phyloP scores from a whole-genome alignment of 2,888 invertebrate species.

The Drosophila limbata region DNA sequence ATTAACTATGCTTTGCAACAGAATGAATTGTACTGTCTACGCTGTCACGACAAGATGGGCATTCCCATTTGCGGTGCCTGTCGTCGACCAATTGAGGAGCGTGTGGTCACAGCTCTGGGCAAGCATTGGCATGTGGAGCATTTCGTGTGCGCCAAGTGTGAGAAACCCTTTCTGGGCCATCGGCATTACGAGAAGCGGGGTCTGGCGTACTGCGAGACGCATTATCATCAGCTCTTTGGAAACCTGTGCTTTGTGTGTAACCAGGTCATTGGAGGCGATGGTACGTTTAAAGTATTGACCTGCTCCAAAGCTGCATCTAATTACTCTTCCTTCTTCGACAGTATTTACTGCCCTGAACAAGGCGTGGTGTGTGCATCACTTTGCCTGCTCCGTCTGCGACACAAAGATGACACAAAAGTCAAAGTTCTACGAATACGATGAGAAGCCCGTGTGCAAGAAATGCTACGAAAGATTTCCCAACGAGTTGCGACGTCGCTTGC shows the following conservation, averaged over 20 bases:
- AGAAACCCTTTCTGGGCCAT: slow-evolving; percentile 99
- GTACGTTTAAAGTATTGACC: slow-evolving; percentile 86
- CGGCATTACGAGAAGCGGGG: slow-evolving; percentile 99
- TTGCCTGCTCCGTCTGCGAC: slow-evolving; percentile 98
- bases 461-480: slow-evolving; percentile 98
- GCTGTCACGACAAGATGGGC: slow-evolving; percentile 99
- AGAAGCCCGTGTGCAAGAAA: slow-evolving; percentile 99
- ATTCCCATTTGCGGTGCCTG: slow-evolving; percentile 99
- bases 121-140: slow-evolving; percentile 99
- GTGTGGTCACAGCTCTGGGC: slow-evolving; percentile 98
- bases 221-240: slow-evolving; percentile 99
- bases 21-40: slow-evolving; percentile 98
- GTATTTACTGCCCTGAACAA: slow-evolving; percentile 99
- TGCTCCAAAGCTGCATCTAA: neutral
- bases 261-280: slow-evolving; percentile 98
- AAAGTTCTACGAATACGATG: slow-evolving; percentile 99
- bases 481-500: slow-evolving; percentile 96
- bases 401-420: slow-evolving; percentile 97
- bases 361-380: slow-evolving; percentile 99
- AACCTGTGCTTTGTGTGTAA: slow-evolving; percentile 99
- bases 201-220: slow-evolving; percentile 99
- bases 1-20: slow-evolving; percentile 72
- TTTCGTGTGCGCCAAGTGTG: slow-evolving; percentile 99
- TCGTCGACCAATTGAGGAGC: slow-evolving; percentile 98
- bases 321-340: slow-evolving; percentile 82